phyloP scores from a whole-genome alignment of 2,113 vertebrate species.

The Anser brachyrhynchus region DNA sequence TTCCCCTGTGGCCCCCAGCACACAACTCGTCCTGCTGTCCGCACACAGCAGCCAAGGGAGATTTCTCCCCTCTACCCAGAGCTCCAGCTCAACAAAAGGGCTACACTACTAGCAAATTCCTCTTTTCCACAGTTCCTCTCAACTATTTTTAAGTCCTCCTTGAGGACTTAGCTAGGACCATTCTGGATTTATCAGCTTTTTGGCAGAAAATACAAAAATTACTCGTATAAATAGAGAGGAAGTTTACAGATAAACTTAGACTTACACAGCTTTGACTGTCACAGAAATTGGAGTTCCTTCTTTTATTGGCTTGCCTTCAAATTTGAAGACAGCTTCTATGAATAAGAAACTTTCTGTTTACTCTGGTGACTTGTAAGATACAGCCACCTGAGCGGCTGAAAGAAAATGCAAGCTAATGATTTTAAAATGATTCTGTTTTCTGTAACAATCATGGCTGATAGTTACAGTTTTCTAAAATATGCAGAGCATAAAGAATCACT shows the following conservation, averaged over 20 bases:
- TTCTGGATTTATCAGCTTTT: neutral
- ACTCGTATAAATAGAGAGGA: neutral
- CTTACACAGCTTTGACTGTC: neutral
- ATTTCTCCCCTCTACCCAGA: neutral
- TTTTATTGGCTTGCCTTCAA: neutral
- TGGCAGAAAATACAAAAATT: neutral
- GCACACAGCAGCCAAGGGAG: neutral
- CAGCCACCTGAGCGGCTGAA: neutral
- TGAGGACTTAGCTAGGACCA: neutral
- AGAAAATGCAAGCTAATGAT: neutral
- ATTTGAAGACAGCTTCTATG: neutral
- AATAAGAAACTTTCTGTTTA: neutral
- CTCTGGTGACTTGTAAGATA: neutral
- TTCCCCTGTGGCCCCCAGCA: neutral
- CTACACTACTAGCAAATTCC: neutral
- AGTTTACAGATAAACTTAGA: neutral
- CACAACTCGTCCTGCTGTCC: fast-evolving
- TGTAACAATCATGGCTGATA: neutral
- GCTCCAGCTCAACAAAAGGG: neutral
- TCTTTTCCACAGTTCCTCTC: neutral
- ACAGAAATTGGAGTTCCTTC: neutral
- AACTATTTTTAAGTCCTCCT: neutral
- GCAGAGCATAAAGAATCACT: no score
- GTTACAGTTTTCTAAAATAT: neutral
- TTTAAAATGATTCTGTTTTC: neutral